Conservation (phyloP, 2,113 vertebrate species). For the Bubalus kerabau region DNA sequence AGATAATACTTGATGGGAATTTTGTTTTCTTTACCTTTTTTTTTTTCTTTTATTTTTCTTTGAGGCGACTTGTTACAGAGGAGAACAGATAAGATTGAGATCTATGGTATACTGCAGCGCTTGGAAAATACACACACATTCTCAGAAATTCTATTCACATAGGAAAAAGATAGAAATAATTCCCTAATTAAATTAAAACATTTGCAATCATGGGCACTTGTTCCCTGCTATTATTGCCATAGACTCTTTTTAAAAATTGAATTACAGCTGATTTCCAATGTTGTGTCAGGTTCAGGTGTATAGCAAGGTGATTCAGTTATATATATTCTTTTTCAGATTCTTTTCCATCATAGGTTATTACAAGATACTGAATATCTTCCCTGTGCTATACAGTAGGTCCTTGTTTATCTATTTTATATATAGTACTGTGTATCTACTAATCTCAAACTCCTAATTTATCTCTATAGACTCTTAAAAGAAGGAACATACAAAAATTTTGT, state of each 20-base stretch:
- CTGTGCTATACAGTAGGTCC: not conserved
- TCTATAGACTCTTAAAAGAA: not conserved
- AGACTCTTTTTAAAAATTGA: not conserved
- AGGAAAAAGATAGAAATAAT: not conserved
- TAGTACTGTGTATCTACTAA: not conserved
- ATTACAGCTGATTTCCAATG: not conserved
- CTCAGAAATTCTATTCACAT: not conserved
- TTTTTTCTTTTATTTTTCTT: slow-evolving; percentile 40
- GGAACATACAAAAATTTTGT: not conserved
- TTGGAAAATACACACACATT: not conserved
- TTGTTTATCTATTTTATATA: not conserved
- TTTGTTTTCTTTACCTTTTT: slow-evolving; percentile 43
- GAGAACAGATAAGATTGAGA: slow-evolving; percentile 4
- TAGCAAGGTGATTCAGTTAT: not conserved
- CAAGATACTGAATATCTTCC: not conserved
- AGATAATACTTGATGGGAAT: slow-evolving; percentile 61
- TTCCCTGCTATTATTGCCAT: not conserved
- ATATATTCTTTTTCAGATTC: not conserved
- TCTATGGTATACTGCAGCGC: not conserved
- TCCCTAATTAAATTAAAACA: not conserved
- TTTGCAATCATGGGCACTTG: not conserved
- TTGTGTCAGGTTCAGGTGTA: not conserved
- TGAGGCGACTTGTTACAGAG: slow-evolving; percentile 43
- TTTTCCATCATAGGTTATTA: not conserved
- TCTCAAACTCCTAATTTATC: not conserved